Evolutionary conservation across 53 echinoderm and acorn worm species (phyloP), one percentile per base, ranked within the genome.

Genomic region (Actinopyga echinites): DNA sequence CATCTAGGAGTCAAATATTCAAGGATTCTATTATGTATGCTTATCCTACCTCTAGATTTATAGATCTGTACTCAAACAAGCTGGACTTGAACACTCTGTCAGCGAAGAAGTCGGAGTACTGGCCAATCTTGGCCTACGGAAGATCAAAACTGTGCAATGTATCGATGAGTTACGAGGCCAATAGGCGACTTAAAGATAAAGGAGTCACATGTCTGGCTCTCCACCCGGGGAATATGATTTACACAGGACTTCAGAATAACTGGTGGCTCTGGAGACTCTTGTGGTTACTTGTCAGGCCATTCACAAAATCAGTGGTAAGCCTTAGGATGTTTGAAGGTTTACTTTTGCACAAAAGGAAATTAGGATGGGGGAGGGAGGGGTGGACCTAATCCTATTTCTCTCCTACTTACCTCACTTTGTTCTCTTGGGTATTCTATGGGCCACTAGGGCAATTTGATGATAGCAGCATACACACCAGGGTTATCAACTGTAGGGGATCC

Each of bases 221-320:
- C 2, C 97, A 96, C 54, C 97, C 97, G 32, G 97, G 97, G 10
- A 96, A 96, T 64, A 86, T 96, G 89, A 82, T 96, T n/a, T 90
- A 92, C 84, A 96, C 97, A 3, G 89, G 90, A 24, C 57, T 96
- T 1, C 61, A 85, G 58, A 92, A 85, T 58, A 93, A 94, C 49
- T 96, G 86, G 90, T 96, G 93, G 93, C 42, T 83, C 3, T 93
- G 85, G 61, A 84, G 93, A 56, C 19, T 96, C 17, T 56, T 94
- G 23, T 96, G 79, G 42, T 19, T 83, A 19, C 33, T 96, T 67
- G 97, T 82, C 19, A 86, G 97, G 38, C 97, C 97, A 37, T 96
- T 96, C 83, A 90, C 93, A 25, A 96, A 96, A 58, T 80, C 92
- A 13, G 56, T 84, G 45, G 97, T 96, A 80, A 89, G 93, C 82